These are phyloP conservation scores for Polyploca ridens DNA, from an alignment of 2,888 invertebrate species.

Conservation along the genomic window DNA sequence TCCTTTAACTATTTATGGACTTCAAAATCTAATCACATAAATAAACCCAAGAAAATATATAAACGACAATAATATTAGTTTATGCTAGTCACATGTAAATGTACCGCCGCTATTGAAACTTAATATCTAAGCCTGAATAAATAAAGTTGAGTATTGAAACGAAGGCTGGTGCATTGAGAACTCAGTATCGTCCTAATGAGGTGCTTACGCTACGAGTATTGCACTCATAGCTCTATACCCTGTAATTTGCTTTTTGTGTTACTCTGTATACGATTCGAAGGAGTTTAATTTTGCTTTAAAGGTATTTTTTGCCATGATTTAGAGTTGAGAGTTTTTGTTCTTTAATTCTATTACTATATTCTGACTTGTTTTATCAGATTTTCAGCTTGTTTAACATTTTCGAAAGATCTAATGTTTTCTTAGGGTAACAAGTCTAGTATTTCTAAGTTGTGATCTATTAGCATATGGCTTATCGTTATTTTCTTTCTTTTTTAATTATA, in stretches of 20 bases:
- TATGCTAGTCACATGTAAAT: neutral
- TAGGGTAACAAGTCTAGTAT: no score
- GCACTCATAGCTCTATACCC: conserved; percentile 37
- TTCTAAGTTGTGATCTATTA: no score
- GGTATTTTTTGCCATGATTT: neutral
- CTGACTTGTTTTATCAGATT: no score
- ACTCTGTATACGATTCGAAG: conserved; percentile 9
- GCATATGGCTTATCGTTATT: no score
- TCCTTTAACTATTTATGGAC: no score
- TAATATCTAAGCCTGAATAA: neutral
- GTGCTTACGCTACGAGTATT: conserved; percentile 37
- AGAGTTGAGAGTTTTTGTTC: neutral
- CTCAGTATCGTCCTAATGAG: conserved; percentile 39
- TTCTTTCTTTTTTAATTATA: no score
- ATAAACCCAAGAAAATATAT: neutral
- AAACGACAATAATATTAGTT: neutral
- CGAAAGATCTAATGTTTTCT: no score
- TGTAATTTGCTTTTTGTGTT: conserved; percentile 43
- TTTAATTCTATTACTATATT: neutral
- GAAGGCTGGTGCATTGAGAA: neutral
- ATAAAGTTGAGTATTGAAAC: conserved; percentile 4
- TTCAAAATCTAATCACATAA: neutral
- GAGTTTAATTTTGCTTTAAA: conserved; percentile 7
- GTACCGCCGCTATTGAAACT: neutral
- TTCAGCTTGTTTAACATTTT: no score